Conservation (phyloP, 92 coral and sea anemone species). For the Umimayanthus kanabou region DNA sequence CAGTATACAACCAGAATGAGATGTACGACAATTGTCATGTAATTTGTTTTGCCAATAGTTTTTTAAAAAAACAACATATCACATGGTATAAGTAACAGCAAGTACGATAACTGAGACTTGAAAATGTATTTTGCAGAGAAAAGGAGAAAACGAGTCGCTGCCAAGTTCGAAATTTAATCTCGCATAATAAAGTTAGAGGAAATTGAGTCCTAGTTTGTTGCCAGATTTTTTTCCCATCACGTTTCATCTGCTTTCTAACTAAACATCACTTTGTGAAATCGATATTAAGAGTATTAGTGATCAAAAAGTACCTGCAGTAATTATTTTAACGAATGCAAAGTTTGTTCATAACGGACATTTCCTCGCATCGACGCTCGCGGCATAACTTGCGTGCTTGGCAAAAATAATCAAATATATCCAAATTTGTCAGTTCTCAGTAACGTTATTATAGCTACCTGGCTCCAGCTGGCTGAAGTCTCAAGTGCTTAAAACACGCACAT, state of each 20-base stretch:
- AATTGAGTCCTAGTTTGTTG: background rate
- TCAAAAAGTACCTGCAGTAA: background rate
- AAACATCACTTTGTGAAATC: slow-evolving; percentile 11
- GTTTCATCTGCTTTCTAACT: background rate
- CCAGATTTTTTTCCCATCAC: background rate
- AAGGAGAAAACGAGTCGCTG: background rate
- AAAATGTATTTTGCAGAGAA: background rate
- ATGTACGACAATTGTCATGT: background rate
- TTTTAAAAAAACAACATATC: background rate
- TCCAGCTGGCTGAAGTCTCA: background rate
- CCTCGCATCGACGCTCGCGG: background rate
- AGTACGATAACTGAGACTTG: background rate
- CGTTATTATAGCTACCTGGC: background rate
- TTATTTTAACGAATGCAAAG: slow-evolving; percentile 1
- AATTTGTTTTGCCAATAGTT: too few relatives aligned
- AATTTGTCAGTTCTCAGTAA: background rate
- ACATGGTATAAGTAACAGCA: background rate
- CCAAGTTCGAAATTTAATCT: too few relatives aligned
- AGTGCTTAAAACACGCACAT: background rate
- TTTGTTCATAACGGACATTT: background rate
- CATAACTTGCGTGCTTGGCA: background rate
- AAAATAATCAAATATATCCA: background rate
- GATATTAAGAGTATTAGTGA: background rate
- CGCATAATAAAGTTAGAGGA: background rate
- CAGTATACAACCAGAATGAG: too few relatives aligned